phyloP scores from a whole-genome alignment of 2,113 vertebrate genomes.

The Passer montanus region DNA sequence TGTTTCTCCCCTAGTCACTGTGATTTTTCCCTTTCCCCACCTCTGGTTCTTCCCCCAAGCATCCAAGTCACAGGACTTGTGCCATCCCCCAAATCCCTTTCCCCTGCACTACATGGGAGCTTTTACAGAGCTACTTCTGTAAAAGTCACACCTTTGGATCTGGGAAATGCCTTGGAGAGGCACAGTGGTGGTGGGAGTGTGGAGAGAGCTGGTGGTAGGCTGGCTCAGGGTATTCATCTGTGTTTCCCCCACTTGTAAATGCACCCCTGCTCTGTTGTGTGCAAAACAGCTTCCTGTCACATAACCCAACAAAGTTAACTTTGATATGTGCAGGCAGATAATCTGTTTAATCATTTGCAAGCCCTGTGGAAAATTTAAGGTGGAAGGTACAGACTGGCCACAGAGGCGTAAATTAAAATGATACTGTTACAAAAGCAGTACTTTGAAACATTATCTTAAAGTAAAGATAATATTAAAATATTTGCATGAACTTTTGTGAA shows the following conservation, averaged over 20 bases:
- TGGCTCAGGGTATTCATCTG: accelerated
- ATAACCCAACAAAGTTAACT: not conserved
- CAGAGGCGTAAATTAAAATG: not conserved
- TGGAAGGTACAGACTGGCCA: not conserved
- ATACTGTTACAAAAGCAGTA: not conserved
- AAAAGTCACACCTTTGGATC: not conserved
- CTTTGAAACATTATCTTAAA: not conserved
- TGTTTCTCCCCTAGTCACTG: not conserved
- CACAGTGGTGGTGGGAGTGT: accelerated
- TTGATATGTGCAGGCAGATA: not conserved
- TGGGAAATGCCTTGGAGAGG: not conserved
- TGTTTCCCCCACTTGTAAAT: accelerated
- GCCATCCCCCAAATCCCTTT: not conserved
- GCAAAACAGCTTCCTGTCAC: not conserved
- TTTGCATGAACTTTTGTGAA: not conserved
- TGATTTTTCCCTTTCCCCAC: not conserved
- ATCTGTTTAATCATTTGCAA: not conserved
- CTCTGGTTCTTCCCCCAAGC: not conserved
- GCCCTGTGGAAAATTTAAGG: not conserved
- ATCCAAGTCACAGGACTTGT: accelerated
- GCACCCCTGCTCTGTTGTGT: not conserved
- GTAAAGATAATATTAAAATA: not conserved
- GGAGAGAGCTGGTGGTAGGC: not conserved
- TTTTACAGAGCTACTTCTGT: not conserved
- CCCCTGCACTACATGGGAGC: accelerated